Conservation (phyloP, 2,113 vertebrate species). For the Petaurus breviceps region DNA sequence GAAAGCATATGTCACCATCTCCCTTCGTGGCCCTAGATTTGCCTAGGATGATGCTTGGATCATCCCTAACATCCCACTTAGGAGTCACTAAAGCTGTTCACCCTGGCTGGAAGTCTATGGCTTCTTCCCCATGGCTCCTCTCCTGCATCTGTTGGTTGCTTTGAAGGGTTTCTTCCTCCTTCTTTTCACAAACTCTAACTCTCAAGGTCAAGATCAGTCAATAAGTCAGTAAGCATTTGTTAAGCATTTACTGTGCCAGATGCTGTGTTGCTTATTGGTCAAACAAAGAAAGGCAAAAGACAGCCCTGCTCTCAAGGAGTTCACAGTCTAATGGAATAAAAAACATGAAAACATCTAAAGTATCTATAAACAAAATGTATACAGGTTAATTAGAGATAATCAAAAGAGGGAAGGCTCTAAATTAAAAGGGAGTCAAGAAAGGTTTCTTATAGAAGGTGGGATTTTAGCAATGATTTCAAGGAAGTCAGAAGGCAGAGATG, state of each 20-base stretch:
- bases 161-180: background rate
- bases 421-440: background rate
- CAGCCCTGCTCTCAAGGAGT: background rate
- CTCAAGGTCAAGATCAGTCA: background rate
- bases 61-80: background rate
- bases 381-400: background rate
- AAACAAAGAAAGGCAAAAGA: background rate
- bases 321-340: background rate
- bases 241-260: background rate
- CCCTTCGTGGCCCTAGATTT: background rate
- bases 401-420: background rate
- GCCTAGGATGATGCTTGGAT: background rate
- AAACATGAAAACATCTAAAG: background rate
- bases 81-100: background rate
- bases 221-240: background rate
- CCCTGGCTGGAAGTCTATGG: background rate
- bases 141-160: background rate
- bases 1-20: background rate
- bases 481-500: background rate
- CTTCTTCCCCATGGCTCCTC: background rate
- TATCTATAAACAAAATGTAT: background rate
- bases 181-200: background rate
- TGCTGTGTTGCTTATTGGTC: background rate
- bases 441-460: background rate
- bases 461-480: background rate